Conservation (phyloP, 2,797 vertebrate species). For the Rhabdophis nuchalis region DNA sequence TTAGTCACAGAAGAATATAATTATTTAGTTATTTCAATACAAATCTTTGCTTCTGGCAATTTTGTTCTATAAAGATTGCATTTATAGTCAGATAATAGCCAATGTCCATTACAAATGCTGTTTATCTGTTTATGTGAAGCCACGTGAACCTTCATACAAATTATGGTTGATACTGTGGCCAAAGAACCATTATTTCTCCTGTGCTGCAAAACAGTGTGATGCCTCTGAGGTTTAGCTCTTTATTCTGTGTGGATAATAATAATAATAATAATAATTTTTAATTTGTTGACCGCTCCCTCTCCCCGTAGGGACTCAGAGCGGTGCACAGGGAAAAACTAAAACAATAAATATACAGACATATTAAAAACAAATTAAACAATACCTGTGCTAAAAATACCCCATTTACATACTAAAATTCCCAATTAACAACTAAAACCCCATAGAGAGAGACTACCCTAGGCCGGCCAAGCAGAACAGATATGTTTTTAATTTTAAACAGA, state of each 20-base stretch:
- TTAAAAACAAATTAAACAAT: too few species aligned
- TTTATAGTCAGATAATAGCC: conserved; percentile 4
- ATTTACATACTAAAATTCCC: too few species aligned
- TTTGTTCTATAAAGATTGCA: neutral
- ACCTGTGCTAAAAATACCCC: too few species aligned
- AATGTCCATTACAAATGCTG: neutral
- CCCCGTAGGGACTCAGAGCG: too few species aligned
- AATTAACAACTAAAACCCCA: too few species aligned
- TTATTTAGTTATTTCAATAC: conserved; percentile 5
- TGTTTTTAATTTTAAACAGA: too few species aligned
- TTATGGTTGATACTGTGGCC: conserved; percentile 10
- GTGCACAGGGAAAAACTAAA: too few species aligned
- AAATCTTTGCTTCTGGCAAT: neutral
- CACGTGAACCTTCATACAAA: neutral
- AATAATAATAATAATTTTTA: too few species aligned
- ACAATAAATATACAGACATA: too few species aligned
- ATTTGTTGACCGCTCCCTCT: too few species aligned
- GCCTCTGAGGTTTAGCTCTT: neutral
- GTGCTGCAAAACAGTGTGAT: neutral
- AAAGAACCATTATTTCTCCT: conserved; percentile 5
- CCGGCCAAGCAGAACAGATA: too few species aligned
- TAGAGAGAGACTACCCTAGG: too few species aligned
- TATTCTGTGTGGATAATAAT: conserved; percentile 27
- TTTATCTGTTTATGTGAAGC: conserved; percentile 5
- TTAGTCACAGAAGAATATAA: neutral